Evolutionary conservation across 1,140 invertebrate genomes (phyloP).

Genomic region (Drosophila guanche): DNA sequence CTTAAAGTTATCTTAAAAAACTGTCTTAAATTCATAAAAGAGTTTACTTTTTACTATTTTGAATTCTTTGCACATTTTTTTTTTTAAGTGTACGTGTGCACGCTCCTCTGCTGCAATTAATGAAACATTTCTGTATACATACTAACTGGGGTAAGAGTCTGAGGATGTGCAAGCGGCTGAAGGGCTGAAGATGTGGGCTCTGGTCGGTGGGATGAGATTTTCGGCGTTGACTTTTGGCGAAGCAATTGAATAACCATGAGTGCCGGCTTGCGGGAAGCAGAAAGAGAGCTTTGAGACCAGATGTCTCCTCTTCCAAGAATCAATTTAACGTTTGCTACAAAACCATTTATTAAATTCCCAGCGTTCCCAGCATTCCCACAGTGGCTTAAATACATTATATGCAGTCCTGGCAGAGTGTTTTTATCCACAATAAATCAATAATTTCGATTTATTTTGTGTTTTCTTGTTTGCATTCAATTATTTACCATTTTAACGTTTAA

Average conservation of each 20-base stretch:
- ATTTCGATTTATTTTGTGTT: background rate
- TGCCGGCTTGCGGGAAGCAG: slow-evolving; percentile 14
- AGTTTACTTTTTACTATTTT: no score
- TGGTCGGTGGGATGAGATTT: slow-evolving; percentile 6
- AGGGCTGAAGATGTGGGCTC: background rate
- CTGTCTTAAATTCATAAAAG: no score
- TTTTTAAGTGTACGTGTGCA: no score
- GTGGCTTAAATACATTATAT: background rate
- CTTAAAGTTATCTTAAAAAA: no score
- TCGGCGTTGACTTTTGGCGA: slow-evolving; percentile 42
- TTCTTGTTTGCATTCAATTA: background rate
- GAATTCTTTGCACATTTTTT: background rate
- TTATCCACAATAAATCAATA: background rate
- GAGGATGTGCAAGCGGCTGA: background rate
- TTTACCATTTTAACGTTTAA: slow-evolving; percentile 5
- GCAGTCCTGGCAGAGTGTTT: background rate
- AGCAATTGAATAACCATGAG: slow-evolving; percentile 58
- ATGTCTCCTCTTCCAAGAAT: slow-evolving; percentile 15
- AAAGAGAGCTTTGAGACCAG: no score
- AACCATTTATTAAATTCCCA: no score
- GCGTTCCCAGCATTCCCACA: no score
- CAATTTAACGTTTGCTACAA: slow-evolving; percentile 21
- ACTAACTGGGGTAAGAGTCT: slow-evolving; percentile 8
- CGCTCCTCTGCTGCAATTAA: slow-evolving; percentile 50
- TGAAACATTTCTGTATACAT: slow-evolving; percentile 59